Conservation (phyloP, 2,113 vertebrate species). For the Charadrius vociferus region DNA sequence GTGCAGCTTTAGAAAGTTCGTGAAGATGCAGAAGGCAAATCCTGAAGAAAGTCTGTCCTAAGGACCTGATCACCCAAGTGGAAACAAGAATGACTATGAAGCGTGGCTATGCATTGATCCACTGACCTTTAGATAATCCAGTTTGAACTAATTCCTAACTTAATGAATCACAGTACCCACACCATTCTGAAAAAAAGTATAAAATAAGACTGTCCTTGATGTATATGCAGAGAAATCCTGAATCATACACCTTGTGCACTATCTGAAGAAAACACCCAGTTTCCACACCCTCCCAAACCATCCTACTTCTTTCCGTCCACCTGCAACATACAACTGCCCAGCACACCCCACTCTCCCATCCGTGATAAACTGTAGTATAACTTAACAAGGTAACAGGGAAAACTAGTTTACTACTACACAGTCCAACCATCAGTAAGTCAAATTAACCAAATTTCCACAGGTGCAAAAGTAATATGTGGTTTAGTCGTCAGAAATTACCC, state of each 20-base stretch:
- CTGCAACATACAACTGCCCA: not conserved
- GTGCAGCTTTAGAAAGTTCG: not conserved
- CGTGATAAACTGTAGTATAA: not conserved
- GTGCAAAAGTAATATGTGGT: not conserved
- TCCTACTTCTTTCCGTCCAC: not conserved
- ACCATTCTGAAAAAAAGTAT: not conserved
- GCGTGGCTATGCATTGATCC: not conserved
- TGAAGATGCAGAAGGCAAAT: not conserved
- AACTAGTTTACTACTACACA: not conserved
- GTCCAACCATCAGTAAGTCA: not conserved
- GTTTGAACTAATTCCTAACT: not conserved
- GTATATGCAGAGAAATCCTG: not conserved
- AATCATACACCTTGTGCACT: not conserved
- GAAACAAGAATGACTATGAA: not conserved
- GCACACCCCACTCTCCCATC: not conserved
- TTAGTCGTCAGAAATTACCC: not conserved
- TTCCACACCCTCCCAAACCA: not conserved
- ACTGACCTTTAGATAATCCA: not conserved
- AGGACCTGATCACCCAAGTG: not conserved
- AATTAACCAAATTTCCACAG: not conserved
- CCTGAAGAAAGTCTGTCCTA: not conserved
- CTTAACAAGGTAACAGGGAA: not conserved
- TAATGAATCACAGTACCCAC: not conserved
- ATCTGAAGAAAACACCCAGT: not conserved
- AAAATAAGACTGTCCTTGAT: not conserved